phyloP scores from a whole-genome alignment of 1,140 invertebrate species.

The Papilio dardanus region DNA sequence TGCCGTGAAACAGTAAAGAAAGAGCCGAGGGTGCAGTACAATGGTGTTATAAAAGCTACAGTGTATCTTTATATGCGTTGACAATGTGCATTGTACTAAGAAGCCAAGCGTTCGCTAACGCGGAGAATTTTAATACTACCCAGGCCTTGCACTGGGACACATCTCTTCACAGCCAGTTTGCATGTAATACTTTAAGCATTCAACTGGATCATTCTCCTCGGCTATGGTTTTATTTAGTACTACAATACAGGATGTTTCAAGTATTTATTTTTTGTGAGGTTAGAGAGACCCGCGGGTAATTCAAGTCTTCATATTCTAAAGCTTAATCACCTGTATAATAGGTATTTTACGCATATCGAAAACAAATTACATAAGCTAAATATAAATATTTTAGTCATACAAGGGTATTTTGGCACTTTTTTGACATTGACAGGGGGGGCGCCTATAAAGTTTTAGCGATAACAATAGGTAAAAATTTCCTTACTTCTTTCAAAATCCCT shows the following conservation, averaged over 20 bases:
- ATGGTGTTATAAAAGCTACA: conserved; percentile 75
- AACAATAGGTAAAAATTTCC: no score
- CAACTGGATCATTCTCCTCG: conserved; percentile 41
- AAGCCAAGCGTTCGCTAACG: conserved; percentile 38
- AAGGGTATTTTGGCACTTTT: no score
- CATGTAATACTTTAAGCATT: conserved; percentile 61
- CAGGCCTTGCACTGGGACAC: conserved; percentile 42
- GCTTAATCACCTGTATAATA: not conserved
- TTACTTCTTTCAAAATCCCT: no score
- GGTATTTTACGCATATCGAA: no score
- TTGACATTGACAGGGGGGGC: no score
- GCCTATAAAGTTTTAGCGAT: no score
- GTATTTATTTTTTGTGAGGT: not conserved
- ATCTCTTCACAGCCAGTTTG: conserved; percentile 54
- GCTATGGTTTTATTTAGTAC: not conserved
- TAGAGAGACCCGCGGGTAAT: not conserved
- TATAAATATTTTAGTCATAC: no score
- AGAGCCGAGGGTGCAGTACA: conserved; percentile 69
- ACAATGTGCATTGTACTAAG: conserved; percentile 75
- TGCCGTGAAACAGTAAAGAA: conserved; percentile 68
- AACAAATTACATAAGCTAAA: not conserved
- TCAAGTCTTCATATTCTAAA: not conserved
- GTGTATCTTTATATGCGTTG: conserved; percentile 74
- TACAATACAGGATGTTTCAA: not conserved
- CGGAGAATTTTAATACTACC: conserved; percentile 62